Evolutionary conservation across 1,140 invertebrate genomes (phyloP), one percentile per base, ranked within the genome.

Genomic region (Drosophila ambigua): DNA sequence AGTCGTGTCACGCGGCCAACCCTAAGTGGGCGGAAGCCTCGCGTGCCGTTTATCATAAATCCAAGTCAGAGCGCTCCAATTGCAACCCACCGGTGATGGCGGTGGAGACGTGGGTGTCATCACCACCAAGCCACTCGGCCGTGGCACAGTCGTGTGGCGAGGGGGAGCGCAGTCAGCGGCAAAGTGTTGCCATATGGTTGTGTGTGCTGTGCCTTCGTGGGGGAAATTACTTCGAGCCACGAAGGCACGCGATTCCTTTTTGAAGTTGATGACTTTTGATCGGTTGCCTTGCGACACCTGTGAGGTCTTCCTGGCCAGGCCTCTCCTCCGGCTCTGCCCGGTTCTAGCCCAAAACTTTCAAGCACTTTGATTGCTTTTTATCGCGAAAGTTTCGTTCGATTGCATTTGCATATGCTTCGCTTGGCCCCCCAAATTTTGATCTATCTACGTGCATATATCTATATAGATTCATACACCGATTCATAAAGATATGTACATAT

Each of bases 1-100:
- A 5, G 11, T 39, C 35, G 35, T n/a, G 39, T 73, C 71, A 73
- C 71, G 69, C 41, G 64, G 50, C 41, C 72, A 75, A 59, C 72
- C 13, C 61, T 50, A 53, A 20, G 28, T 68, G 61, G 72, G 64
- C 79, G 79, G 72, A 64, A 67, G 50, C 61, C 57, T 81, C 67
- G 83, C 83, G 83, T 88, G 83, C 66, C 79, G 84, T 76, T 83
- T 88, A 88, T 88, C 83, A 88, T 88, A 88, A 85, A 88, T 77
- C 66, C 51, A 54, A 53, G 16, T 65, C 45, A 61, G 46, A 61
- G 78, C 71, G 79, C 83, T 85, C 77, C 81, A 85, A 85, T 87
- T 85, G 81, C 69, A 87, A 52, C 62, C 66, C 41, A 35, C 41
- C 67, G 74, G 68, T 60, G 69, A 68, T 68, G 65, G 66, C 66